Conservation (phyloP, 2,888 invertebrate species). For the Aporophyla nigra region DNA sequence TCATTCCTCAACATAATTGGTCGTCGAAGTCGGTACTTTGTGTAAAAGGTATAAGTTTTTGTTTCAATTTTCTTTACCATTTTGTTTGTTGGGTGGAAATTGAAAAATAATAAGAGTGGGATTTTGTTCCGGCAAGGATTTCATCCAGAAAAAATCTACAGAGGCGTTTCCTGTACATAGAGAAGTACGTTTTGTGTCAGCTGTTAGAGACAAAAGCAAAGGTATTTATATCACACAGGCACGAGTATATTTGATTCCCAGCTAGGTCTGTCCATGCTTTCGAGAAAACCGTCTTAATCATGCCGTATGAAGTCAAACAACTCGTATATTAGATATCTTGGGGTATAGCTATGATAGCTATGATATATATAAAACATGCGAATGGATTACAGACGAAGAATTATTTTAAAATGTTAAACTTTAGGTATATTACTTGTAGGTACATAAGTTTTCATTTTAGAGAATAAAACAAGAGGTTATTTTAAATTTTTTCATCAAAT, state of each 20-base stretch:
- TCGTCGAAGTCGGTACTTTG: slow-evolving; percentile 34
- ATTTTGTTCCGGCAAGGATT: neutral
- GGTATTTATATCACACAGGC: neutral
- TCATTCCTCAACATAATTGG: slow-evolving; percentile 62
- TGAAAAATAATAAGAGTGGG: slow-evolving; percentile 30
- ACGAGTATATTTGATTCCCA: slow-evolving; percentile 12
- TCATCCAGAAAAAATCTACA: neutral
- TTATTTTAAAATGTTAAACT: too few relatives aligned
- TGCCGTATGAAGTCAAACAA: slow-evolving; percentile 13
- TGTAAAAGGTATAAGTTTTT: slow-evolving; percentile 38
- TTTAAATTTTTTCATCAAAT: neutral
- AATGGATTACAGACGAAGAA: too few relatives aligned
- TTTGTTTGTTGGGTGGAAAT: slow-evolving; percentile 32
- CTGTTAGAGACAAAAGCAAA: slow-evolving; percentile 20
- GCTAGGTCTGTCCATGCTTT: neutral
- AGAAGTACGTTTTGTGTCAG: slow-evolving; percentile 2
- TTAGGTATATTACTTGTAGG: too few relatives aligned
- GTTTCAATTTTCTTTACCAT: slow-evolving; percentile 40
- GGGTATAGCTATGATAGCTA: too few relatives aligned
- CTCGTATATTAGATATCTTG: neutral
- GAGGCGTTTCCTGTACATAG: neutral
- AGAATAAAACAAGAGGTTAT: neutral
- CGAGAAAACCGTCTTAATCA: slow-evolving; percentile 3
- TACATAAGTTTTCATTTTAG: too few relatives aligned
- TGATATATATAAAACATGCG: too few relatives aligned